Base-by-base conservation (phyloP, 2,888 invertebrate species). In the Acleris cristana region DNA sequence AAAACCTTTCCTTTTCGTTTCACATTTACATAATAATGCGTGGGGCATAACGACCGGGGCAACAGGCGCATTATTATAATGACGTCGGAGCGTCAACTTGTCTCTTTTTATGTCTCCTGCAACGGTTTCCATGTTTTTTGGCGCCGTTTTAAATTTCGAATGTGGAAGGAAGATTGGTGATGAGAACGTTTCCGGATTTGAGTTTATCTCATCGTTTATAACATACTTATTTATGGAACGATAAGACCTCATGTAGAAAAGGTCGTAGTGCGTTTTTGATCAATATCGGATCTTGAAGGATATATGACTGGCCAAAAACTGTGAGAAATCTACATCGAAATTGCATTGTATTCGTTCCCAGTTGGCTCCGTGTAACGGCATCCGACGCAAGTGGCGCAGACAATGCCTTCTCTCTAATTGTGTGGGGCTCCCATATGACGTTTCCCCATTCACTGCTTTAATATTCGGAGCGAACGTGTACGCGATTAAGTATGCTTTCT, bases 21-120 rank as follows among this genome's bases (percentile, higher is more conserved):
- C 82, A 80, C 82, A 91, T 92, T 90, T 88, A 89, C 89, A 91
- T 91, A 90, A 90, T 89, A 89, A 89, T 85, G 88, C 88, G 88
- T 85, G 86, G 88, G 87, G 88, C 86, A 84, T 85, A 83, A 88
- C 85, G 86, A 86, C 85, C 84, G 79, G 80, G 80, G 77, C 80
- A 82, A 80, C 81, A 84, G 80, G 79, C 84, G 81, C 82, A 84
- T 85, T 86, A 84, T 82, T 84, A 80, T 88, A 88, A 89, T 72
- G 71, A 66, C 61, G 61, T 52, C 63, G 48, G 63, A 55, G 57
- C 65, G 61, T 64, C 59, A 68, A 55, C 67, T 70, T 70, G 64
- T 65, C 64, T 59, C 54, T 71, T 70, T 59, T 66, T 68, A 62
- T 69, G 63, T 69, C 69, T 78, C 74, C 75, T 69, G 77, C 76